Conservation (phyloP, 2,797 vertebrate species). For the Cheracebus regulus region DNA sequence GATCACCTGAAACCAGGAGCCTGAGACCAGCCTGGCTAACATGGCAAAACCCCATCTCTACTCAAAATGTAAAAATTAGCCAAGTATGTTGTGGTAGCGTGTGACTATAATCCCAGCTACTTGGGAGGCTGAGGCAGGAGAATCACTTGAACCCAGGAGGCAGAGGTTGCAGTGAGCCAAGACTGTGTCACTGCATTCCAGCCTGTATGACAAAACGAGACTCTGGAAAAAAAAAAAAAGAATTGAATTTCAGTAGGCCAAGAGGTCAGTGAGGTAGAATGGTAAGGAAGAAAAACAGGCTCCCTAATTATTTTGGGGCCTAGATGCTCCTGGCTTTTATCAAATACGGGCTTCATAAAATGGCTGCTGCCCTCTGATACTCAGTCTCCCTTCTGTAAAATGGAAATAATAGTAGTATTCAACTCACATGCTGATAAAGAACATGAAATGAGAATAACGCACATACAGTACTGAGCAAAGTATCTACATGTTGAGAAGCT, state of each 20-base stretch:
- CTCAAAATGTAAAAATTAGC: neutral
- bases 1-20: too few relatives aligned
- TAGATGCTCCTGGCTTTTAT: neutral
- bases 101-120: neutral
- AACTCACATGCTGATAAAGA: too few relatives aligned
- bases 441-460: neutral
- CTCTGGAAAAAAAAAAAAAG: neutral
- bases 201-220: neutral
- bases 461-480: neutral
- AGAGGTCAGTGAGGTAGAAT: accelerated
- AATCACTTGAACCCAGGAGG: neutral
- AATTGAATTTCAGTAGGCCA: neutral
- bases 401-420: neutral
- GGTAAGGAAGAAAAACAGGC: neutral
- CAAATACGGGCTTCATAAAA: neutral
- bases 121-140: neutral
- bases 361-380: neutral
- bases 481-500: too few relatives aligned
- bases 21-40: neutral
- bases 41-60: neutral
- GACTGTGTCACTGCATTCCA: neutral
- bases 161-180: neutral
- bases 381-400: neutral
- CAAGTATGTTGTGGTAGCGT: neutral
- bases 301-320: neutral